A percentile compares a stretch with the other conserved stretches of the same genome.
Conservation (phyloP, 2,888 invertebrate species). For the Tenthredo amoena region DNA sequence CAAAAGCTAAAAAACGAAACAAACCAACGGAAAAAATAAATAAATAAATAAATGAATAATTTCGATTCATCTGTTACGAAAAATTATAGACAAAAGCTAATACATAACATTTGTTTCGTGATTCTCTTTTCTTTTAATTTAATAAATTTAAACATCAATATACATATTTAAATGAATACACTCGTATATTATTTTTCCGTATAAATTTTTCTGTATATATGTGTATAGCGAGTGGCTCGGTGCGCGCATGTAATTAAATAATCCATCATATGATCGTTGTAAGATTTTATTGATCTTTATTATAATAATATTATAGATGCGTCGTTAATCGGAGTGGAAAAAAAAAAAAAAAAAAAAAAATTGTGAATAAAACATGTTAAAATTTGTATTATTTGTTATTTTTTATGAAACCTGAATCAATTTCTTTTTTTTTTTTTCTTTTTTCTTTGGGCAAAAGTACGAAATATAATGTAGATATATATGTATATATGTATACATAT, state of each 20-base stretch:
- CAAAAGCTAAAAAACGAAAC: not conserved
- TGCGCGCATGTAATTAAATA: constrained; percentile 23
- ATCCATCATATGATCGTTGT: not conserved
- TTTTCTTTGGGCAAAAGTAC: not conserved
- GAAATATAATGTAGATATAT: not conserved
- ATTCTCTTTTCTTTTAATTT: not conserved
- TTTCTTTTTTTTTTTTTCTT: not conserved
- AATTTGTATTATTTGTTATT: not conserved
- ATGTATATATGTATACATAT: not conserved
- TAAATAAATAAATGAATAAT: not conserved
- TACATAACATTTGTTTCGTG: not conserved
- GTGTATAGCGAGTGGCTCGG: constrained; percentile 42
- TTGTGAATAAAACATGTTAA: not conserved
- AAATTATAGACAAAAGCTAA: not conserved
- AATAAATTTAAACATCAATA: not conserved
- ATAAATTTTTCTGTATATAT: not conserved
- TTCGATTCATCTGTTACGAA: not conserved
- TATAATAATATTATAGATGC: not conserved
- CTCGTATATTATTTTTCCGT: not conserved
- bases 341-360: not conserved
- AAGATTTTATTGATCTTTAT: not conserved
- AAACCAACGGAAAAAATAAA: not conserved
- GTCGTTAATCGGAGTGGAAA: not conserved
- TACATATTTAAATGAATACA: not conserved
- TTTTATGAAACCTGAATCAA: not conserved